phyloP scores from a whole-genome alignment of 2,797 vertebrate genomes.

The Mormyrus proboscirostris region DNA sequence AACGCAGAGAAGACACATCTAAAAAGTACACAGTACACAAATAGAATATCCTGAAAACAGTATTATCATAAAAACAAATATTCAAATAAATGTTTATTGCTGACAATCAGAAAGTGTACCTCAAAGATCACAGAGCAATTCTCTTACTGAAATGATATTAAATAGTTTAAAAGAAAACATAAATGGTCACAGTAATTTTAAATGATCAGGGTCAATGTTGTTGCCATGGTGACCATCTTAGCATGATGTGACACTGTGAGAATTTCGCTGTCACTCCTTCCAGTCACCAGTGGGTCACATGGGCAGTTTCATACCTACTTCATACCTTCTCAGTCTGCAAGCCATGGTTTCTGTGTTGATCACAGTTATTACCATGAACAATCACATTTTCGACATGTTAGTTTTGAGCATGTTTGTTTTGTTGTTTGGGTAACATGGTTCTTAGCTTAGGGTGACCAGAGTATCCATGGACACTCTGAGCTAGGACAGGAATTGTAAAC shows the following conservation, averaged over 20 bases:
- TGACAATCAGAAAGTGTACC: background rate
- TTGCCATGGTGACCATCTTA: background rate
- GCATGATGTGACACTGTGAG: background rate
- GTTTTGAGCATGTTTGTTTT: background rate
- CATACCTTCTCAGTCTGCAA: background rate
- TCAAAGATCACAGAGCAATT: background rate
- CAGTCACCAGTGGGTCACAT: background rate
- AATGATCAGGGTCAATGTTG: background rate
- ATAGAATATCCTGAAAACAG: background rate
- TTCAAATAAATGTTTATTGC: background rate
- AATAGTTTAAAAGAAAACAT: background rate
- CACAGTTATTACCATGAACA: background rate
- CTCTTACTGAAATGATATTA: background rate
- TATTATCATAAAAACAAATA: background rate
- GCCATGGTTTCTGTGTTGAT: background rate
- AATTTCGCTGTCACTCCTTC: background rate
- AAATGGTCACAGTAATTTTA: background rate
- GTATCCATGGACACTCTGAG: background rate
- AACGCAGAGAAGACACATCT: background rate
- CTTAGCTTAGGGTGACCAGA: background rate
- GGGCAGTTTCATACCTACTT: background rate
- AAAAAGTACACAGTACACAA: background rate
- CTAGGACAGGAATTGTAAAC: background rate
- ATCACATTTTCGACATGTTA: background rate
- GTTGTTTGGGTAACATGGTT: background rate